Evolutionary conservation across 2,888 invertebrate species (phyloP).

Genomic region (Andrena dorsata): DNA sequence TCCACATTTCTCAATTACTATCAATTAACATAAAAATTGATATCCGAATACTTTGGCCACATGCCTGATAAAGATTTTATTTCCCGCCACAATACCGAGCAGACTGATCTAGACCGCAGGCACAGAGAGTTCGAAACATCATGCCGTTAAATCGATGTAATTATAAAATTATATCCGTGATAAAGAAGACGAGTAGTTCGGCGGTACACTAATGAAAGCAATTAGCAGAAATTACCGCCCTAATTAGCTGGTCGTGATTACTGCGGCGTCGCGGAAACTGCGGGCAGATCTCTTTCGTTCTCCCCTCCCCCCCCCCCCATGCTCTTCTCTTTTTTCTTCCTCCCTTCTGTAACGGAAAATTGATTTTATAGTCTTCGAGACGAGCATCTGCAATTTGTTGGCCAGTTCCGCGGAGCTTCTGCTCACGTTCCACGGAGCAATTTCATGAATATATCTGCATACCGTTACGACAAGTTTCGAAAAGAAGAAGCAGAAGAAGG

Average conservation of each 20-base stretch:
- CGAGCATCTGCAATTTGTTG: constrained; percentile 55
- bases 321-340: not conserved
- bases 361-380: constrained; percentile 57
- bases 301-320: no score
- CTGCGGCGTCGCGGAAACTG: constrained; percentile 45
- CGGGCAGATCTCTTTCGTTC: constrained; percentile 13
- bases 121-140: constrained; percentile 36
- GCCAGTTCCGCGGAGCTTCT: constrained; percentile 43
- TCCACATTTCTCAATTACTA: no score
- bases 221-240: constrained; percentile 63
- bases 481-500: constrained; percentile 6
- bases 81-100: not conserved
- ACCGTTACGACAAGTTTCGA: constrained; percentile 25
- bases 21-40: no score
- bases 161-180: constrained; percentile 56
- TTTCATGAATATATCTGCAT: constrained; percentile 63
- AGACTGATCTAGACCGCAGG: constrained; percentile 15
- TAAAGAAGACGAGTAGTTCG: constrained; percentile 48
- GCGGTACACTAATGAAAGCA: constrained; percentile 59
- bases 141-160: constrained; percentile 59
- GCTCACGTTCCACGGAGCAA: constrained; percentile 38
- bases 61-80: no score
- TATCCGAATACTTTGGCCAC: no score
- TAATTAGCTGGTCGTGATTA: constrained; percentile 64
- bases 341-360: constrained; percentile 38